Evolutionary conservation across 2,888 invertebrate species (phyloP).

Genomic region (Sicus ferrugineus): DNA sequence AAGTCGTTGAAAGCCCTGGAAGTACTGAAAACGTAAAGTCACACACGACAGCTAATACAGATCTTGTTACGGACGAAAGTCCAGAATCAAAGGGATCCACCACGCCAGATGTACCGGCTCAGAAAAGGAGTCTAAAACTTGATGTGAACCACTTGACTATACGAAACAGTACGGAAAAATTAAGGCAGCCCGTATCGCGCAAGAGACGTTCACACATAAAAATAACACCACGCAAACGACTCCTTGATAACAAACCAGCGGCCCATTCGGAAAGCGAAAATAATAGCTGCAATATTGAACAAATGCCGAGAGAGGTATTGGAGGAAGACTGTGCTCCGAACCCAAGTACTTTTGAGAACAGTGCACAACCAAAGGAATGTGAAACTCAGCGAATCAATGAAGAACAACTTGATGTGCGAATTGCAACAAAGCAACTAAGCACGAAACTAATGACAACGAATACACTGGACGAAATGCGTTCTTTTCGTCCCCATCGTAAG

Average conservation of each 20-base stretch:
- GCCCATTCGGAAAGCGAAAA: background rate
- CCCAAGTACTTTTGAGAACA: background rate
- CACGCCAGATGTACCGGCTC: background rate
- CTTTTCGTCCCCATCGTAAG: conserved; percentile 36
- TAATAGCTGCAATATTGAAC: conserved; percentile 1
- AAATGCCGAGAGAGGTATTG: conserved; percentile 7
- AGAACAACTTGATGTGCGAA: background rate
- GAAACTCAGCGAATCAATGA: background rate
- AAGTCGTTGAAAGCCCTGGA: background rate
- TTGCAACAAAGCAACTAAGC: background rate
- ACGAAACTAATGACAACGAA: background rate
- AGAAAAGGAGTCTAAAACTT: too few relatives aligned
- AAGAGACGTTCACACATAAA: conserved; percentile 48
- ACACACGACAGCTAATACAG: background rate
- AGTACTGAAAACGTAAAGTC: background rate
- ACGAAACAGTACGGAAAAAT: background rate
- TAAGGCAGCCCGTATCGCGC: conserved; percentile 18
- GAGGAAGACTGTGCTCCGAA: background rate
- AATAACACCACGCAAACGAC: conserved; percentile 48
- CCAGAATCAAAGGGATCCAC: background rate
- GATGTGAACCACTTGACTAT: too few relatives aligned
- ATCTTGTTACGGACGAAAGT: background rate
- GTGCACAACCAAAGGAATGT: background rate
- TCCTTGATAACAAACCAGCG: background rate
- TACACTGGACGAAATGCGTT: conserved; percentile 37